phyloP scores from a whole-genome alignment of 2,888 invertebrate genomes.

The Helleia helle region DNA sequence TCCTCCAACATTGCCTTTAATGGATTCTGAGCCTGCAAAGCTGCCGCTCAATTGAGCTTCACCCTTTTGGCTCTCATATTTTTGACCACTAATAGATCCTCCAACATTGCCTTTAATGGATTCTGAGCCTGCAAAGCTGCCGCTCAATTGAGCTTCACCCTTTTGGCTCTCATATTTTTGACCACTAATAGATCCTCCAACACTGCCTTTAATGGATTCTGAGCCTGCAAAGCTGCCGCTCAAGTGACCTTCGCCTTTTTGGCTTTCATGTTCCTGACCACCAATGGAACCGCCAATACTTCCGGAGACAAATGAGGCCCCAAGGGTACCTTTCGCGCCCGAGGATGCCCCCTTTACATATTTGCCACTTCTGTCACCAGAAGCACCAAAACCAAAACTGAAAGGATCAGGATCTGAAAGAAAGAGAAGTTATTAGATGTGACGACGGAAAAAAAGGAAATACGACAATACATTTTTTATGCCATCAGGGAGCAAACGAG shows the following conservation, averaged over 20 bases:
- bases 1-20: not conserved
- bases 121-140: too few species aligned
- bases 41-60: constrained; percentile 1
- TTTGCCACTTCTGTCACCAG: not conserved
- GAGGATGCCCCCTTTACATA: not conserved
- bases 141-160: not conserved
- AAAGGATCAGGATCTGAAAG: constrained; percentile 4
- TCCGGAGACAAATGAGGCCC: not conserved
- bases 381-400: not conserved
- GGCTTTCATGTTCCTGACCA: not conserved
- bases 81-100: not conserved
- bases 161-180: constrained; percentile 4
- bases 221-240: not conserved
- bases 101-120: not conserved
- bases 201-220: not conserved
- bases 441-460: too few species aligned
- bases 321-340: not conserved
- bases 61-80: not conserved
- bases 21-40: not conserved
- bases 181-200: not conserved
- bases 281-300: not conserved
- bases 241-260: not conserved
- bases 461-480: too few species aligned
- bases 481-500: too few species aligned
- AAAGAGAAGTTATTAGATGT: not conserved